These are phyloP conservation scores for Mythimna loreyi DNA, from an alignment of 2,888 invertebrate genomes.

Conservation along the genomic window DNA sequence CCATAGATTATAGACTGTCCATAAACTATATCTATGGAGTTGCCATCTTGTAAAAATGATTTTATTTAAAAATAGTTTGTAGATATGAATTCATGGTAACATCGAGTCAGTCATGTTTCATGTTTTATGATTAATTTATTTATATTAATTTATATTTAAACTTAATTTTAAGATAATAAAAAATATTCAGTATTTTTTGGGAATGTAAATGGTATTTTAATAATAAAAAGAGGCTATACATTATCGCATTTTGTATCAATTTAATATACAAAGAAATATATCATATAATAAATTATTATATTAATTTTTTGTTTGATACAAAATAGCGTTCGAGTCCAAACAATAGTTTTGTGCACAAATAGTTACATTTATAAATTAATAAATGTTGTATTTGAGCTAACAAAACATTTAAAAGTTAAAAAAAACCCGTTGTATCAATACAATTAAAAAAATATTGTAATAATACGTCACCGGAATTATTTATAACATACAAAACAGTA, in stretches of 20 bases:
- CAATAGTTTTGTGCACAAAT: slow-evolving; percentile 25
- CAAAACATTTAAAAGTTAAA: not conserved
- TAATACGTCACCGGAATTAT: not conserved
- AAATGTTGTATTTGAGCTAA: slow-evolving; percentile 47
- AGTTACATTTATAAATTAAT: slow-evolving; percentile 41
- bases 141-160: slow-evolving; percentile 54
- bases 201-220: slow-evolving; percentile 30
- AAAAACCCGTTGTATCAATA: not conserved
- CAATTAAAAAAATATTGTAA: not conserved
- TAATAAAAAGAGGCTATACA: slow-evolving; percentile 20
- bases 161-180: slow-evolving; percentile 34
- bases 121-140: slow-evolving; percentile 40
- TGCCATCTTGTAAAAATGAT: slow-evolving; percentile 67
- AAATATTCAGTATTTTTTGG: slow-evolving; percentile 57
- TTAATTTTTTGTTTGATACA: slow-evolving; percentile 30
- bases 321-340: slow-evolving; percentile 21
- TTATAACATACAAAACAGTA: not conserved
- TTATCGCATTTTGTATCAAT: slow-evolving; percentile 46
- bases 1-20: too few species aligned
- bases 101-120: slow-evolving; percentile 23
- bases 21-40: slow-evolving; percentile 14
- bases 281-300: too few species aligned
- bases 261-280: too few species aligned
- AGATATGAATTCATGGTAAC: slow-evolving; percentile 27
- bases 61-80: slow-evolving; percentile 46